Evolutionary conservation across 2,797 vertebrate genomes (phyloP), one percentile per base, ranked within the genome.

Genomic region (Toxotes lorentzi): DNA sequence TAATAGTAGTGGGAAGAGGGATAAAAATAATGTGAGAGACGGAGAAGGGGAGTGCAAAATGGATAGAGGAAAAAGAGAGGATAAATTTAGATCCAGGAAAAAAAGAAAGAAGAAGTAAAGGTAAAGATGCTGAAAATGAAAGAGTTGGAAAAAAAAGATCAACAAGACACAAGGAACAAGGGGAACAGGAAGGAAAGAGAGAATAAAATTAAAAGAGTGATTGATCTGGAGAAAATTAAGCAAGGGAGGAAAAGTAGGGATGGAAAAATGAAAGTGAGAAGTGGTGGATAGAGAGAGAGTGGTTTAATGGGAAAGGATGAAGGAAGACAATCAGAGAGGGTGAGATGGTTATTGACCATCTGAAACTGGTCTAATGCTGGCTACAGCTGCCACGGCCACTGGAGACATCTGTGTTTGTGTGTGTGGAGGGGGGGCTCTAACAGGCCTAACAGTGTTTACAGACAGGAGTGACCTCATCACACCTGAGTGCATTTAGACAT

Each of bases 391-490:
- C 83, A 78, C 76, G 68, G 84, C 77, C 63, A 59, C 67, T 32
- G 50, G 62, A 87, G 77, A 83, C 75, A 21, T 72, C 13, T 48
- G 41, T 35, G 65, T 69, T 59, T 67, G 34, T 73, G 77, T 73
- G 54, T 70, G 59, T 64, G 70, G 51, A 45, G 56, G 58, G 63
- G 63, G 73, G 30, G 72, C 27, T 59, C 3, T 70, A 56, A 82
- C 86, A 80, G 68, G 73, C 24, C 78, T 80, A 70, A 73, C 40
- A 65, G 80, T 74, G 76, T 85, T 85, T 85, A 86, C 70, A 83
- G 80, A 86, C 80, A 77, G 62, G 9, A 70, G 78, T 84, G 87
- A 86, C 70, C 58, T 84, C 86, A 87, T 83, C 78, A 61, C 24
- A n/a, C 58, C 54, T 38, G 75, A 61, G 48, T 71, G 47, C 82